Base-by-base conservation (phyloP, 2,888 invertebrate species). In the Andrena camellia region DNA sequence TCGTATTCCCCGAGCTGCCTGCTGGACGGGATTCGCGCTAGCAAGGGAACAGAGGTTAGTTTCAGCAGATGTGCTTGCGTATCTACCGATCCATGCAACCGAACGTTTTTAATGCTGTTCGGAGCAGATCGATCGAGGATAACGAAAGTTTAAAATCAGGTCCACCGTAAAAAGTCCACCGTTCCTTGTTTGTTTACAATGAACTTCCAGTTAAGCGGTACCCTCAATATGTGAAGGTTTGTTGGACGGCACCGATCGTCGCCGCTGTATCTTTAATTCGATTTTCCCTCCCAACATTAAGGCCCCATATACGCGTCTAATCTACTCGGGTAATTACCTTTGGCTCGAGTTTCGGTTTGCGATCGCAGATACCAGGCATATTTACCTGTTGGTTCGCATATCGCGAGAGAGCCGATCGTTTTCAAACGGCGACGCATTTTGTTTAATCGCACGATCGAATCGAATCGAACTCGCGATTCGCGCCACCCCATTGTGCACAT, bases 11-110 rank as follows among this genome's bases (percentile, higher is more conserved):
- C 81, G 79, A 76, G 83, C 85, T 78, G 83, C 78, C 78, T 72
- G 69, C 66, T 83, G 77, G 70, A 77, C 79, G 73, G 84, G 74
- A 78, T 86, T 80, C 77, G 57, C 71, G 31, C 66, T 70, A 81
- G 52, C 68, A 84, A 78, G 59, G 71, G 82, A 76, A 88, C 80
- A 70, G 86, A 91, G 90, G 90, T 89, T 90, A 90, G 90, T 90
- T 88, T 85, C 85, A 77, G 83, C 81, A 72, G 67, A 80, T 77
- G 74, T 78, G 76, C 57, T 63, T 52, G 64, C 60, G 78, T 82
- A 78, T 23, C 74, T 84, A 69, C n/a, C 31, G 60, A 60, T 69
- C 50, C 13, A 50, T 54, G 52, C 48, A 62, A 64, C 52, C 52
- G 48, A 54, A 35, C 59, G 5, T 48, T 35, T 42, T 42, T 42